These are phyloP conservation scores for Champsocephalus gunnari DNA, from an alignment of 2,797 vertebrate genomes.

Conservation along the genomic window DNA sequence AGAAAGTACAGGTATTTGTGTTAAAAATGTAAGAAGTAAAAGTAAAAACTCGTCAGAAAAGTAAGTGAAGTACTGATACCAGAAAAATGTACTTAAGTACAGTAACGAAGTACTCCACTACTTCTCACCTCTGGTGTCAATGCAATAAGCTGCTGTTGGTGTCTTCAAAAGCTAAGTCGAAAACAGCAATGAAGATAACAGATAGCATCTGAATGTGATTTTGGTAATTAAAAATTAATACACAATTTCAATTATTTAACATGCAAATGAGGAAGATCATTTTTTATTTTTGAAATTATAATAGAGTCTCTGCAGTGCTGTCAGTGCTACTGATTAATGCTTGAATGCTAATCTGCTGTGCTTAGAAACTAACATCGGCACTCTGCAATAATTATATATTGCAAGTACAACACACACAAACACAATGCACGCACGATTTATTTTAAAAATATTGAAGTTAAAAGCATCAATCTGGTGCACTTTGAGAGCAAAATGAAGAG, in stretches of 20 bases:
- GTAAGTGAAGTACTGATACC: no score
- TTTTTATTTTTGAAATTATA: constrained; percentile 29
- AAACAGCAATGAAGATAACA: constrained; percentile 22
- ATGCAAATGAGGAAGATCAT: constrained; percentile 56
- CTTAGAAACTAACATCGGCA: constrained; percentile 48
- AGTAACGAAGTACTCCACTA: no score
- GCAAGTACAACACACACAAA: constrained; percentile 8
- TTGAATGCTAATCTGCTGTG: constrained; percentile 47
- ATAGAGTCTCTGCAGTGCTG: constrained; percentile 27
- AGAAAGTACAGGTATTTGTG: no score
- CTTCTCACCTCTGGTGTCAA: neutral
- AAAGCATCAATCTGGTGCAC: no score
- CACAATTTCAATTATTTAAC: constrained; percentile 45
- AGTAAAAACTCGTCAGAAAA: no score
- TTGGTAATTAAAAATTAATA: constrained; percentile 47
- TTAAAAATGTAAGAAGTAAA: no score
- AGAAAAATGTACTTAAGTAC: no score
- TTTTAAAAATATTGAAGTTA: no score
- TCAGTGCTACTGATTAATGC: constrained; percentile 34
- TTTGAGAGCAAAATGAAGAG: no score
- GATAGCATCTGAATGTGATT: constrained; percentile 44
- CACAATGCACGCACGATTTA: constrained; percentile 1
- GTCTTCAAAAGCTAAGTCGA: neutral
- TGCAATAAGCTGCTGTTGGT: neutral
- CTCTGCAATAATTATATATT: constrained; percentile 24